phyloP scores from a whole-genome alignment of 1,140 invertebrate species.

The Cataglyphis hispanica region DNA sequence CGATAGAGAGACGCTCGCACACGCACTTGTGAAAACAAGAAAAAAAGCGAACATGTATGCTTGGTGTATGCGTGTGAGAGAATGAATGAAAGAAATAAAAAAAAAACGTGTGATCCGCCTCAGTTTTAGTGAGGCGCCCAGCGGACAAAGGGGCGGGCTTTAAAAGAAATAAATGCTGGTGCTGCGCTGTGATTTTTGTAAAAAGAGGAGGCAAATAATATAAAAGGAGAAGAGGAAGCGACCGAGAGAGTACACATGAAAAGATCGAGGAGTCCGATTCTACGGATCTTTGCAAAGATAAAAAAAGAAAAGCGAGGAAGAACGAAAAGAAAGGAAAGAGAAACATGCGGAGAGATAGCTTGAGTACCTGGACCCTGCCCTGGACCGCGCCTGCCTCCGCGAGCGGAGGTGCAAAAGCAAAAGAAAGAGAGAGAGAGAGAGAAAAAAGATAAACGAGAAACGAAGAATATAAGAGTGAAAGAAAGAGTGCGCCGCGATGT shows the following conservation, averaged over 20 bases:
- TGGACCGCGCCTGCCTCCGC: constrained; percentile 79
- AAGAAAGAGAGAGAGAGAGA: constrained; percentile 52
- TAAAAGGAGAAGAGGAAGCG: constrained; percentile 55
- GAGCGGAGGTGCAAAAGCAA: constrained; percentile 62
- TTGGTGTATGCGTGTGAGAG: background rate
- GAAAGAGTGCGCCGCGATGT: constrained; percentile 54
- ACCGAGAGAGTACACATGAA: constrained; percentile 39
- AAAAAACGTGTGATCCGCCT: constrained; percentile 61
- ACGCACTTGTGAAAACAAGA: background rate
- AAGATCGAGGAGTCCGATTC: constrained; percentile 28
- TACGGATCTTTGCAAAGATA: constrained; percentile 25
- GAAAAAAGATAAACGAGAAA: constrained; percentile 52
- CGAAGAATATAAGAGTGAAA: constrained; percentile 61
- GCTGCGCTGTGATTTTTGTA: constrained; percentile 86
- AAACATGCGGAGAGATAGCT: constrained; percentile 79
- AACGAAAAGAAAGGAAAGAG: constrained; percentile 47
- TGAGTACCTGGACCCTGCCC: constrained; percentile 85
- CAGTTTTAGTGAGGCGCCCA: constrained; percentile 82
- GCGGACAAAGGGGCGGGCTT: constrained; percentile 81
- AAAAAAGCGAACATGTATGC: background rate
- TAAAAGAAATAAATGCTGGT: constrained; percentile 83
- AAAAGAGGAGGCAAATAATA: constrained; percentile 75
- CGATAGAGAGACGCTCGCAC: constrained; percentile 28
- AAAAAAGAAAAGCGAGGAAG: constrained; percentile 38
- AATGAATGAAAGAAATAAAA: constrained; percentile 52